Conservation (phyloP, 1,140 invertebrate species). For the Acromyrmex charruanus region DNA sequence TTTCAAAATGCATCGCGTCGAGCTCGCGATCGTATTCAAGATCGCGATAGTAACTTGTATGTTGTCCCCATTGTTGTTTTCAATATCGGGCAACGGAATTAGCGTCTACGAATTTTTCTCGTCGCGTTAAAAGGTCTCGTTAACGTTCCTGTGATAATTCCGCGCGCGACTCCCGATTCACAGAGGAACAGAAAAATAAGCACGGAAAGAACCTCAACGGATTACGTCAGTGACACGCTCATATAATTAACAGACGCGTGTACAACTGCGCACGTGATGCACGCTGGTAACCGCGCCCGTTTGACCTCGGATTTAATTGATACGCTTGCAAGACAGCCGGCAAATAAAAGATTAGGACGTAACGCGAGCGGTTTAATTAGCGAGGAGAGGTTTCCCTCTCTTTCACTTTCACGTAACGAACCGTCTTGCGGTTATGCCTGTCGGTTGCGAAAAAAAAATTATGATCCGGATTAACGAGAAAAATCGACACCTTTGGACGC, state of each 20-base stretch:
- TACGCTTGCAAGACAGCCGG: constrained; percentile 71
- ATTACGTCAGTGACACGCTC: constrained; percentile 47
- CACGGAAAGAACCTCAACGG: constrained; percentile 9
- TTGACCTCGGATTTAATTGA: constrained; percentile 76
- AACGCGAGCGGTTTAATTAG: constrained; percentile 56
- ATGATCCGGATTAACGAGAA: constrained; percentile 21
- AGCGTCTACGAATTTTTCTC: not conserved
- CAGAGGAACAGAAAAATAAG: not conserved
- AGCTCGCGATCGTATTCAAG: constrained; percentile 30
- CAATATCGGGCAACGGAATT: not conserved
- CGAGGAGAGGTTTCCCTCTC: constrained; percentile 22
- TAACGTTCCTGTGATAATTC: not conserved
- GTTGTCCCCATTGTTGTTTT: not conserved
- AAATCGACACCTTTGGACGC: not conserved
- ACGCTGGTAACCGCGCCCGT: constrained; percentile 24
- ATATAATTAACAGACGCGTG: constrained; percentile 54
- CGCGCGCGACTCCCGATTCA: not conserved
- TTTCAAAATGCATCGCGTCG: constrained; percentile 48
- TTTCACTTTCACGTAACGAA: constrained; percentile 55
- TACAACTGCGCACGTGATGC: not conserved
- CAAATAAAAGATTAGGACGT: constrained; percentile 62
- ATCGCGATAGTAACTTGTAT: constrained; percentile 20
- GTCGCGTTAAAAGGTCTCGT: not conserved
- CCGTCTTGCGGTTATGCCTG: constrained; percentile 25
- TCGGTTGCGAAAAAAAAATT: not conserved